Conservation (phyloP, 2,113 vertebrate species). For the Kryptolebias marmoratus region DNA sequence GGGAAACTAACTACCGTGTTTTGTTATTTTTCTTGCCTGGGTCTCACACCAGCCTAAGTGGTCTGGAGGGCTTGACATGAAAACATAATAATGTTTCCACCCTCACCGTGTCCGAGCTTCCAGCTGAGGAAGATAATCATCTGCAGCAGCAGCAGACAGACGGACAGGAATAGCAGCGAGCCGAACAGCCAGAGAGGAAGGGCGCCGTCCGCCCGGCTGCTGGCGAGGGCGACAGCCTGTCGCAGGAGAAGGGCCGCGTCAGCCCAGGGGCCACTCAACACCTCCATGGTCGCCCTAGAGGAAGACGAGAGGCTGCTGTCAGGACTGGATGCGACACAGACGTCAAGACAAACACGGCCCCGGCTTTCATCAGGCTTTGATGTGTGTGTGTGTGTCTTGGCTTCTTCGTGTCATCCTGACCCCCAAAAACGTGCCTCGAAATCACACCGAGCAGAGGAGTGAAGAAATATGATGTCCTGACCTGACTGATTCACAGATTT, state of each 20-base stretch:
- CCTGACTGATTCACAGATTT: too few species aligned
- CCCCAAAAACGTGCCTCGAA: too few species aligned
- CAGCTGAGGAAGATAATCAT: conserved; percentile 61
- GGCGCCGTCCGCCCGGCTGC: conserved; percentile 8
- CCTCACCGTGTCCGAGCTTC: conserved; percentile 69
- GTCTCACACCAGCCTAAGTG: neutral
- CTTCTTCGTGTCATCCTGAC: neutral
- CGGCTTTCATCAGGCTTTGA: neutral
- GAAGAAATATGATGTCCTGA: too few species aligned
- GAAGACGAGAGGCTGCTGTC: neutral
- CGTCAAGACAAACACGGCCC: neutral
- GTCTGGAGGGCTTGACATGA: neutral
- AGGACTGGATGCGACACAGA: neutral
- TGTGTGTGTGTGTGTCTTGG: too few species aligned
- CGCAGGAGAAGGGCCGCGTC: conserved; percentile 63
- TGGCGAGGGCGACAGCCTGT: conserved; percentile 11
- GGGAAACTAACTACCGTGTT: neutral
- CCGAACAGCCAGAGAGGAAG: conserved; percentile 43
- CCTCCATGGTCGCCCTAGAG: conserved; percentile 50
- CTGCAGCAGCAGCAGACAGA: conserved; percentile 64
- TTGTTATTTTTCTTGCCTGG: neutral
- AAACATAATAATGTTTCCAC: conserved; percentile 14
- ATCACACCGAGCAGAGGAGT: too few species aligned
- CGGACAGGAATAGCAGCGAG: conserved; percentile 60
- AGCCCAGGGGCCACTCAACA: conserved; percentile 66